Conservation (phyloP, 1,140 invertebrate species). For the Atta texana region DNA sequence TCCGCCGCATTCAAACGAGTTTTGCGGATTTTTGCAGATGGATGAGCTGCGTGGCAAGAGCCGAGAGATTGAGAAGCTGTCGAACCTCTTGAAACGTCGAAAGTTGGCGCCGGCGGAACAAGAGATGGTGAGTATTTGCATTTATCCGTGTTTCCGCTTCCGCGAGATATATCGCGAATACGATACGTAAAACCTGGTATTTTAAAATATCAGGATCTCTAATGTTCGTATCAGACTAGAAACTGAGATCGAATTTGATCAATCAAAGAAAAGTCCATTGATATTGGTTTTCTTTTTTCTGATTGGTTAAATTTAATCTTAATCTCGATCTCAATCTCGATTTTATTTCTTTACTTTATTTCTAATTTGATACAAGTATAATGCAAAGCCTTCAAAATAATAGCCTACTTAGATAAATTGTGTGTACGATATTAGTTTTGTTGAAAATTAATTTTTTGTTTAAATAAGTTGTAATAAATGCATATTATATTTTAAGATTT, state of each 20-base stretch:
- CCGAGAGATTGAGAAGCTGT: slow-evolving; percentile 75
- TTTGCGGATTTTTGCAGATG: slow-evolving; percentile 72
- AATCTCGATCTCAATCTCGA: too few relatives aligned
- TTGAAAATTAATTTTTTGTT: background rate
- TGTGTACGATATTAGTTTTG: background rate
- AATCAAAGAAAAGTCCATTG: too few relatives aligned
- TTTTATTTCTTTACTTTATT: too few relatives aligned
- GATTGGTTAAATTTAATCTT: too few relatives aligned
- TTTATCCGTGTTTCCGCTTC: slow-evolving; percentile 20
- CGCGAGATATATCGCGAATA: background rate
- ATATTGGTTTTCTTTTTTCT: too few relatives aligned
- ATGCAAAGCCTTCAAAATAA: background rate
- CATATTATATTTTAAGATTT: background rate
- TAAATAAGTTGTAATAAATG: background rate
- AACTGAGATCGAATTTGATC: too few relatives aligned
- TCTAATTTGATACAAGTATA: too few relatives aligned
- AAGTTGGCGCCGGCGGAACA: slow-evolving; percentile 48
- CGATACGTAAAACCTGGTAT: background rate
- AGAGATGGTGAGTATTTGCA: slow-evolving; percentile 31
- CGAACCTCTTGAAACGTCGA: slow-evolving; percentile 70
- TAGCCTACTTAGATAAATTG: background rate
- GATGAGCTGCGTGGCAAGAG: slow-evolving; percentile 76
- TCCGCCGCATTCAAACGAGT: slow-evolving; percentile 53
- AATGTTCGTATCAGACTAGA: background rate
- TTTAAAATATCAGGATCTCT: background rate